Evolutionary conservation across 2,888 invertebrate genomes (phyloP).

Genomic region (Calliopum simillimum): DNA sequence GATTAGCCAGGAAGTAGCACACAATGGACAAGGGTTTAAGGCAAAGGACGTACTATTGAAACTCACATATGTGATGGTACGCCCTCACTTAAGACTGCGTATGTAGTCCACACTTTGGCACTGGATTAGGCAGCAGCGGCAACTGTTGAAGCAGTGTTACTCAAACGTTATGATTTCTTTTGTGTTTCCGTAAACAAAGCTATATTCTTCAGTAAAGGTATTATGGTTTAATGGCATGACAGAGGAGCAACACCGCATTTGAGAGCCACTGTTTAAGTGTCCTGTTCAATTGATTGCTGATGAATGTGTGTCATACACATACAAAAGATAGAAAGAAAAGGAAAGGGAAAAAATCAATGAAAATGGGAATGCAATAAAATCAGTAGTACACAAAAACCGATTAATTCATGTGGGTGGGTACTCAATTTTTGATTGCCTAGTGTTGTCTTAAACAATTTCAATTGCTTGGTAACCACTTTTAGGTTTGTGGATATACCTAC

Average conservation of each 20-base stretch:
- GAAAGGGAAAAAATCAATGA: slow-evolving; percentile 12
- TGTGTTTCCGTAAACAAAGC: too few species aligned
- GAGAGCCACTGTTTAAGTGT: too few species aligned
- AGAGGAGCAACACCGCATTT: too few species aligned
- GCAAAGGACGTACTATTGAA: neutral
- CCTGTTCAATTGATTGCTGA: neutral
- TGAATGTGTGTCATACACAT: slow-evolving; percentile 27
- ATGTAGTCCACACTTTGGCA: too few species aligned
- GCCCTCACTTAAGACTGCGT: neutral
- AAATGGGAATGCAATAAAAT: neutral
- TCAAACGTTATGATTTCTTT: too few species aligned
- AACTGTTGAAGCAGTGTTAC: too few species aligned
- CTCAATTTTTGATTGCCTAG: neutral
- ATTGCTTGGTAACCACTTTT: too few species aligned
- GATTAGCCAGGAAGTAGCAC: slow-evolving; percentile 5
- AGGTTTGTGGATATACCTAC: too few species aligned
- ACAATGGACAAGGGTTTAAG: neutral
- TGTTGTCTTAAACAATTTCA: too few species aligned
- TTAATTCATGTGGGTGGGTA: slow-evolving; percentile 3
- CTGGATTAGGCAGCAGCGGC: too few species aligned
- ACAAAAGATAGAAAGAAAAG: neutral
- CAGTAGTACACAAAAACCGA: slow-evolving; percentile 1
- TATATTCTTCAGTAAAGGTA: too few species aligned
- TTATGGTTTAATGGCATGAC: too few species aligned
- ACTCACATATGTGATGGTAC: neutral